A percentile compares a stretch with the other conserved stretches of the same genome.
Conservation (phyloP, 2,797 vertebrate genomes). For the Dipus sagitta region DNA sequence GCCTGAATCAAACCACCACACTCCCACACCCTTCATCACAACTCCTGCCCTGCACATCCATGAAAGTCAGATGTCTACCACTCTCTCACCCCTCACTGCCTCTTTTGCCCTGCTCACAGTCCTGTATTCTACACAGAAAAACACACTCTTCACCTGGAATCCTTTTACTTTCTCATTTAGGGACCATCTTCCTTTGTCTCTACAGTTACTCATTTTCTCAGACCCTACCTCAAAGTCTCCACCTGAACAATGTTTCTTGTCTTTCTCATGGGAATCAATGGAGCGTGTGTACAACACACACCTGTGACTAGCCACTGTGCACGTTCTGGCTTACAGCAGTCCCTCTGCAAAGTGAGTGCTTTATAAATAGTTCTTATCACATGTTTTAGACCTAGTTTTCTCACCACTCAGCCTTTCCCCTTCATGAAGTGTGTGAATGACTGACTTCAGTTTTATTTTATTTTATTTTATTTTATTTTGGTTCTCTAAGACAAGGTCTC, state of each 20-base stretch:
- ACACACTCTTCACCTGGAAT: background rate
- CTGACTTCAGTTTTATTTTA: background rate
- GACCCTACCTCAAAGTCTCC: background rate
- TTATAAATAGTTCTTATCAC: background rate
- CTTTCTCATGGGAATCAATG: background rate
- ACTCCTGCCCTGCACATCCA: no score
- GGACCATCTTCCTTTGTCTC: background rate
- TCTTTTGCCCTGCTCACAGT: no score
- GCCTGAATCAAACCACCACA: no score
- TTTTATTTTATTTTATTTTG: no score
- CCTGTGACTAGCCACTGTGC: background rate
- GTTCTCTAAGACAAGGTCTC: no score
- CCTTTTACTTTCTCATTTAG: background rate
- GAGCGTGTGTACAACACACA: no score
- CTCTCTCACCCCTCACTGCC: no score
- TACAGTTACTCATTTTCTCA: background rate
- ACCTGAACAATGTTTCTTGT: background rate
- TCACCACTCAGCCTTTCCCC: background rate
- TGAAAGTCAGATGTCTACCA: no score
- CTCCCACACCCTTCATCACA: no score
- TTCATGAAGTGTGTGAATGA: background rate
- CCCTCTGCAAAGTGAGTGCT: no score
- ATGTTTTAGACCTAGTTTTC: background rate
- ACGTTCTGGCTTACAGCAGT: background rate
- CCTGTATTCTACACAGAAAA: background rate